A percentile compares a stretch with the other conserved stretches of the same genome.
These are phyloP conservation scores for Tryphoninae sp. DNA, from an alignment of 2,888 invertebrate species.

Conservation along the genomic window DNA sequence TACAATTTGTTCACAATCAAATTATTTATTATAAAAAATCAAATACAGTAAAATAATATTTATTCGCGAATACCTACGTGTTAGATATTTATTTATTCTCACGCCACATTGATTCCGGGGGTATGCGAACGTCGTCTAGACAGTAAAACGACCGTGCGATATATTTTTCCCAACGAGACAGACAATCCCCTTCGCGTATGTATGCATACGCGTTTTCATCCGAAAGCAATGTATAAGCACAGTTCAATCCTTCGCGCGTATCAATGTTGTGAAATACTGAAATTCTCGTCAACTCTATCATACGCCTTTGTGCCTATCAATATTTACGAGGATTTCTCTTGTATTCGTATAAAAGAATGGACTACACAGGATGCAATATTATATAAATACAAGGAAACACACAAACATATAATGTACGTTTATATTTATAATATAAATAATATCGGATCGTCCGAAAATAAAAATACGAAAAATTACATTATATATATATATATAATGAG, in stretches of 20 bases:
- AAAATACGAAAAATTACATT: too few relatives aligned
- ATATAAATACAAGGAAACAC: too few relatives aligned
- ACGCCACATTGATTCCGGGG: constrained; percentile 23
- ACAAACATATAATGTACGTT: too few relatives aligned
- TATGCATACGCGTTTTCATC: neutral
- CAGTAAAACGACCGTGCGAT: constrained; percentile 28
- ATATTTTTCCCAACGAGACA: constrained; percentile 1
- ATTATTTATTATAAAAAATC: too few relatives aligned
- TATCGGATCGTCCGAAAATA: too few relatives aligned
- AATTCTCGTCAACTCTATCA: constrained; percentile 14
- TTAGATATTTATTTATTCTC: neutral
- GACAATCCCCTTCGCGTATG: constrained; percentile 3
- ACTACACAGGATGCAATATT: too few relatives aligned
- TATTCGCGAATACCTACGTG: neutral
- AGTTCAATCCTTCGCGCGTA: neutral
- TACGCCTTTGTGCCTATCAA: neutral
- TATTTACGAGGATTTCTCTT: neutral
- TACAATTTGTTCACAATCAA: too few relatives aligned
- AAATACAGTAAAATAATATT: too few relatives aligned
- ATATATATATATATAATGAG: too few relatives aligned
- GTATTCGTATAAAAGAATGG: too few relatives aligned
- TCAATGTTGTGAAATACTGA: constrained; percentile 25
- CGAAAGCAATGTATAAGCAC: constrained; percentile 13
- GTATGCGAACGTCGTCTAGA: constrained; percentile 43
- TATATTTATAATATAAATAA: too few relatives aligned